Evolutionary conservation across 2,888 invertebrate species (phyloP).

Genomic region (Caenorhabditis imperialis): DNA sequence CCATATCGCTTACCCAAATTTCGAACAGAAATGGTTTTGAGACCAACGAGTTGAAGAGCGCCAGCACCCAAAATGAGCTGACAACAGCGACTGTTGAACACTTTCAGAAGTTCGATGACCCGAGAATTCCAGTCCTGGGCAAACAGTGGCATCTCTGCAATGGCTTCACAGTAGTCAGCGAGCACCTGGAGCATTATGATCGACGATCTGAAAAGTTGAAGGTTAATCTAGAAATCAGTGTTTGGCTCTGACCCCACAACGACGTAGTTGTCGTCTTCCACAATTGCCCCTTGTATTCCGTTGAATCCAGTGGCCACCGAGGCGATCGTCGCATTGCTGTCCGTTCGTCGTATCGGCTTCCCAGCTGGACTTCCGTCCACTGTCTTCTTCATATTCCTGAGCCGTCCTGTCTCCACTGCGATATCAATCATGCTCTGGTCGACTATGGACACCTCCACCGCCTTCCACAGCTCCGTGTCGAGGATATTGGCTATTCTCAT

Average conservation of each 20-base stretch:
- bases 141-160: slow-evolving; percentile 84
- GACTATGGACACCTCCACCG: slow-evolving; percentile 90
- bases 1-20: slow-evolving; percentile 84
- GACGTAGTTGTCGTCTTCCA: slow-evolving; percentile 79
- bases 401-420: slow-evolving; percentile 34
- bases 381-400: slow-evolving; percentile 13
- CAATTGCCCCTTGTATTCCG: slow-evolving; percentile 17
- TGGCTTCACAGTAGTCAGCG: slow-evolving; percentile 90
- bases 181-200: slow-evolving; percentile 90
- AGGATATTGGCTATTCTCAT: slow-evolving; percentile 85
- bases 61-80: slow-evolving; percentile 96
- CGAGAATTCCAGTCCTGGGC: slow-evolving; percentile 79
- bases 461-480: slow-evolving; percentile 93
- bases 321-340: slow-evolving; percentile 29
- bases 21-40: slow-evolving; percentile 89
- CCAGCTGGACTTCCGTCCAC: neutral
- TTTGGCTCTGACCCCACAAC: slow-evolving; percentile 79
- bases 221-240: slow-evolving; percentile 14
- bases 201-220: slow-evolving; percentile 82
- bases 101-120: slow-evolving; percentile 80
- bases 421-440: slow-evolving; percentile 86
- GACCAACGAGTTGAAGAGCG: slow-evolving; percentile 92
- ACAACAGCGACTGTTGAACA: slow-evolving; percentile 82
- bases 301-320: slow-evolving; percentile 17
- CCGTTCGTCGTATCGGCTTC: slow-evolving; percentile 19